Evolutionary conservation across 2,797 vertebrate genomes (phyloP).

Genomic region (Tenualosa thibaudeaui): DNA sequence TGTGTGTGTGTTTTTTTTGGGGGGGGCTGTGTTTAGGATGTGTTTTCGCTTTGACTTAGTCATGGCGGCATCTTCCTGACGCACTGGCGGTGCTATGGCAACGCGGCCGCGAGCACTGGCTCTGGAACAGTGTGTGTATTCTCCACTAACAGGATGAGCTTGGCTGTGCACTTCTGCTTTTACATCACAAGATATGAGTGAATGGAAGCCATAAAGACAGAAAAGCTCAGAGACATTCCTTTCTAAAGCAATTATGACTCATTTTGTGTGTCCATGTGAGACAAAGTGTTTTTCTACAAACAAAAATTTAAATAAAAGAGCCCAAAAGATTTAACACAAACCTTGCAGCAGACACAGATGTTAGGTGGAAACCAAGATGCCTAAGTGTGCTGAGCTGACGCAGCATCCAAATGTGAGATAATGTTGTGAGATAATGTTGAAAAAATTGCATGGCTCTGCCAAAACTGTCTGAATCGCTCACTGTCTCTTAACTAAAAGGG

Average conservation of each 20-base stretch:
- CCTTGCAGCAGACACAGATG: not conserved
- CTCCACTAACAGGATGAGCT: constrained; percentile 56
- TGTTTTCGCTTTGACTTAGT: constrained; percentile 36
- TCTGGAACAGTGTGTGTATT: constrained; percentile 50
- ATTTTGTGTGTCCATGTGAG: not conserved
- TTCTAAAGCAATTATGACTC: not conserved
- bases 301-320: not conserved
- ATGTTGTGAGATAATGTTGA: not conserved
- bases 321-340: not conserved
- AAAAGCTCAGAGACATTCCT: constrained; percentile 19
- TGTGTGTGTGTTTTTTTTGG: not conserved
- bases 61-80: constrained; percentile 43
- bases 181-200: constrained; percentile 15
- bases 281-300: not conserved
- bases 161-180: not conserved
- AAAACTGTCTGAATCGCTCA: not conserved
- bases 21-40: not conserved
- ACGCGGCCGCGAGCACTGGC: constrained; percentile 59
- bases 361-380: not conserved
- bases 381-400: not conserved
- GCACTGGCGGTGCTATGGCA: constrained; percentile 58
- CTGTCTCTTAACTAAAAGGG: not conserved
- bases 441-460: not conserved
- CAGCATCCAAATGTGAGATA: not conserved
- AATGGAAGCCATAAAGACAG: not conserved